Evolutionary conservation across 2,797 vertebrate species (phyloP), one percentile per base, ranked within the genome.

Genomic region (Morus bassanus): DNA sequence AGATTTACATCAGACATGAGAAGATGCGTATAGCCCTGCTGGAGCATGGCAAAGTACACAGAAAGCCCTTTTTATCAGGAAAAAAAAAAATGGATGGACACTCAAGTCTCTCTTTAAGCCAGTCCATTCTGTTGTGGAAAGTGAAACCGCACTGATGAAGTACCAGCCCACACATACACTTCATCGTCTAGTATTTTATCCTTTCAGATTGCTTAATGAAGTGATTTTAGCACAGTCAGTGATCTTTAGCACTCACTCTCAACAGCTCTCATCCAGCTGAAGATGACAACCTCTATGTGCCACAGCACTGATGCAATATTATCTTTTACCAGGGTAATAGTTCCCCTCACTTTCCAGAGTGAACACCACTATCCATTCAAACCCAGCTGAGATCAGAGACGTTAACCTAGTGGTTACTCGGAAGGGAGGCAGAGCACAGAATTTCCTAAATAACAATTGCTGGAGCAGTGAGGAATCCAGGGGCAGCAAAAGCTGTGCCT

Each of bases 121-220:
- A 50, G 43, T 23, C 27, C 45, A 53, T 60, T 78, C 68, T 67
- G 45, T 9, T 53, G 48, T 30, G 68, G 59, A 89, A 92, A 88
- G 70, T 2, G 25, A 95, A 91, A 94, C 74, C 3, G 1, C 1
- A 5, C 60, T 94, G 90, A 80, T 85, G 53, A 93, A 96, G 76
- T 48, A 70, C 18, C 51, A 89, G 87, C 63, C 81, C 64, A 82
- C 81, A 92, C 43, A 75, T 17, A 13, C 41, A 72, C 53, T 37
- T 63, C 59, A 91, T 45, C 1, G 0, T 22, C 79, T 30, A 67
- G 79, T 56, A 37, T 80, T 91, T 79, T 91, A 91, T 56, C 72
- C 89, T 81, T 84, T 95, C 83, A 91, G 67, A 91, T 60, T 82
- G 88, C 91, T 88, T 86, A 94, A 95, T 83, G 64, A 96, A 96